Percentiles rank a stretch among this genome's conserved stretches.
These are phyloP conservation scores for Drosophila serrata DNA, from an alignment of 1,140 invertebrate species.

Conservation along the genomic window DNA sequence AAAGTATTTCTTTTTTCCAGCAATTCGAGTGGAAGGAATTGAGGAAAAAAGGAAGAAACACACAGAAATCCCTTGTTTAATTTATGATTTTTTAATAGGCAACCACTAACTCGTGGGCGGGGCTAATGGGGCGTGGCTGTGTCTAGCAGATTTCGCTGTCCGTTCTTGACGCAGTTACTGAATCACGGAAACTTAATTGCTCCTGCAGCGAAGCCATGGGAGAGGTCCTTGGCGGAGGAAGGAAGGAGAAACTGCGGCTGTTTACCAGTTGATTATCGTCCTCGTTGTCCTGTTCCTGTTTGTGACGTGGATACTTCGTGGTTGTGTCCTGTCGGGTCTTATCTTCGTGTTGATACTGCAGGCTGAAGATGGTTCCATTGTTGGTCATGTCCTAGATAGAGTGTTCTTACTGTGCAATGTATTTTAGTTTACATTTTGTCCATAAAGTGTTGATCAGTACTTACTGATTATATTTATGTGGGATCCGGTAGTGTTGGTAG, in stretches of 20 bases:
- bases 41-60: conserved; percentile 7
- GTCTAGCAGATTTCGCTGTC: conserved; percentile 18
- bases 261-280: conserved; percentile 39
- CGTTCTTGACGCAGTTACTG: conserved; percentile 37
- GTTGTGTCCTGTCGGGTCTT: conserved; percentile 12
- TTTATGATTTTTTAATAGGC: conserved; percentile 47
- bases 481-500: too few species aligned
- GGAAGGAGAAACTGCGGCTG: conserved; percentile 16
- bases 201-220: conserved; percentile 4
- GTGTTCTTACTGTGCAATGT: too few species aligned
- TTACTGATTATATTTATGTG: background rate
- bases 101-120: conserved; percentile 21
- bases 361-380: background rate
- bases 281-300: conserved; percentile 30
- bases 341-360: background rate
- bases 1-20: background rate
- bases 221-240: conserved; percentile 5
- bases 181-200: conserved; percentile 40
- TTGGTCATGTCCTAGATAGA: background rate
- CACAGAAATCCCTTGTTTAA: conserved; percentile 9
- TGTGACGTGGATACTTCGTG: conserved; percentile 30
- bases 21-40: conserved; percentile 6
- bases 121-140: conserved; percentile 31
- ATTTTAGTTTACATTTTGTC: background rate
- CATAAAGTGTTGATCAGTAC: background rate